Conservation (phyloP, 2,113 vertebrate species). For the Nesospiza acunhae region DNA sequence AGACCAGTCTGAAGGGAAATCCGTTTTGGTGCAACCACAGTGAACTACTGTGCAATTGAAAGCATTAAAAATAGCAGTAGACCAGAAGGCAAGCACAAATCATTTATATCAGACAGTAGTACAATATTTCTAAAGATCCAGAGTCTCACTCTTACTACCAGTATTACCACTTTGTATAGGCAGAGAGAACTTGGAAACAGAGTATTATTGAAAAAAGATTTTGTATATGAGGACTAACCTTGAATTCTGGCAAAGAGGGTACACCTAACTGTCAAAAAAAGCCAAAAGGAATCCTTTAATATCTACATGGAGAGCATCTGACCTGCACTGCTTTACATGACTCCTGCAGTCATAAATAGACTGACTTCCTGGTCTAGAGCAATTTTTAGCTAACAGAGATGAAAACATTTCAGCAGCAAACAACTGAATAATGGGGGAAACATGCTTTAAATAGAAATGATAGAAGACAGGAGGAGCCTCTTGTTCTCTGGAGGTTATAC, state of each 20-base stretch:
- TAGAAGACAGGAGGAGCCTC: background rate
- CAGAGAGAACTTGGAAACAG: background rate
- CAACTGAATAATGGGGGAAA: background rate
- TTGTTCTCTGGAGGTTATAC: background rate
- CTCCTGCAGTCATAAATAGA: background rate
- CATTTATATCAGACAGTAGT: background rate
- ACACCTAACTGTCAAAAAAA: background rate
- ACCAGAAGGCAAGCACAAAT: background rate
- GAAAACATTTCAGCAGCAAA: background rate
- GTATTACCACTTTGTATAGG: background rate
- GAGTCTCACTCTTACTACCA: background rate
- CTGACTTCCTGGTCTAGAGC: background rate
- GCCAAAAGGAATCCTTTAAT: background rate
- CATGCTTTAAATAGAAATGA: background rate
- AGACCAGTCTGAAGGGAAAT: background rate
- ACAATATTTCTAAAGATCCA: background rate
- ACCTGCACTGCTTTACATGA: background rate
- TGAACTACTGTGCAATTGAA: background rate
- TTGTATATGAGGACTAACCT: background rate
- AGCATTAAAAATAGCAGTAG: background rate
- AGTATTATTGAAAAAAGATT: background rate
- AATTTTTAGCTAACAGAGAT: background rate
- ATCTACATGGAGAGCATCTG: background rate
- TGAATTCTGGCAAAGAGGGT: background rate
- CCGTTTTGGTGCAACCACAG: background rate